Evolutionary conservation across 2,888 invertebrate species (phyloP).

Genomic region (Nymphalis c-album): DNA sequence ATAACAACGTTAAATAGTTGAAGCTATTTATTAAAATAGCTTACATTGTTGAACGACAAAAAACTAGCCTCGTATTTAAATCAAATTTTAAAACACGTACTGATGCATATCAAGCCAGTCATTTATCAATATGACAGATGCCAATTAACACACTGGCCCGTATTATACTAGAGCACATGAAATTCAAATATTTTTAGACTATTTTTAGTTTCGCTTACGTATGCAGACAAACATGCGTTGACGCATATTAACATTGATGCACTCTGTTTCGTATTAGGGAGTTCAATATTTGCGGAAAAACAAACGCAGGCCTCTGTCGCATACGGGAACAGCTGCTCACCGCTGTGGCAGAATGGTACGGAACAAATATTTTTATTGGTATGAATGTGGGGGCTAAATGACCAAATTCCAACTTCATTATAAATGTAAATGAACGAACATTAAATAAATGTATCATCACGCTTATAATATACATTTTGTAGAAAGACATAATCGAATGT

Average conservation of each 20-base stretch:
- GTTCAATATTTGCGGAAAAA: conserved; percentile 9
- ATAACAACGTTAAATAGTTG: too few species aligned
- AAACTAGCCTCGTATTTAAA: background rate
- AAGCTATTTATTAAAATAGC: background rate
- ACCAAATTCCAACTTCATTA: background rate
- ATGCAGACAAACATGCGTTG: conserved; percentile 11
- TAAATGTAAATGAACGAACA: background rate
- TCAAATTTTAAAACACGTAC: background rate
- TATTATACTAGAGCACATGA: conserved; percentile 12
- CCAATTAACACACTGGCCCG: conserved; percentile 37
- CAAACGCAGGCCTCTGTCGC: background rate
- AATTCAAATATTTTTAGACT: conserved; percentile 21
- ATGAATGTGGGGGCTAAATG: background rate
- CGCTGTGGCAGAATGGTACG: background rate
- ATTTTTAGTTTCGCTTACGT: conserved; percentile 18
- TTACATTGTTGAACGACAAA: conserved; percentile 1
- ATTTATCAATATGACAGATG: conserved; percentile 39
- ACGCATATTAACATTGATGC: conserved; percentile 19
- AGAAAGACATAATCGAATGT: too few species aligned
- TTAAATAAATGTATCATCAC: background rate
- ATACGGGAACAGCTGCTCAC: conserved; percentile 9
- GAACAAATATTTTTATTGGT: conserved; percentile 5
- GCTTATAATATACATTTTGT: background rate
- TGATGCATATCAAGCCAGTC: conserved; percentile 12
- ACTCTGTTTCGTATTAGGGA: conserved; percentile 7